Conservation (phyloP, 1,140 invertebrate genomes). For the Spodoptera litura region DNA sequence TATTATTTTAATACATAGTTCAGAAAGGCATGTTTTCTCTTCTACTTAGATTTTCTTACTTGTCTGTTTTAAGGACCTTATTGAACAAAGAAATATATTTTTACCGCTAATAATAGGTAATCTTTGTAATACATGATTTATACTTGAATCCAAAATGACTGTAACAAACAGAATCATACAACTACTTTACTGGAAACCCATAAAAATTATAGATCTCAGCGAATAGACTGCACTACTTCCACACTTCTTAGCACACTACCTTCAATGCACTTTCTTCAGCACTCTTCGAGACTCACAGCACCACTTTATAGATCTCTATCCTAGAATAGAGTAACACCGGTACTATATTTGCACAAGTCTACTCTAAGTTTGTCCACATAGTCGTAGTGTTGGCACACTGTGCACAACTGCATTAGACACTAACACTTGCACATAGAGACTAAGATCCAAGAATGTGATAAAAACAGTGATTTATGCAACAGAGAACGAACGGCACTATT, state of each 20-base stretch:
- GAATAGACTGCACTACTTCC: conserved; percentile 77
- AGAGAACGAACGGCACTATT: conserved; percentile 52
- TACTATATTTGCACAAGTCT: conserved; percentile 75
- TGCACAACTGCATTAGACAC: conserved; percentile 75
- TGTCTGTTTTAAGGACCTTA: too few relatives aligned
- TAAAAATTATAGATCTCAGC: conserved; percentile 75
- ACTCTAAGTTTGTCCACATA: conserved; percentile 73
- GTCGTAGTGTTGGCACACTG: conserved; percentile 75
- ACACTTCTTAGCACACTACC: conserved; percentile 82
- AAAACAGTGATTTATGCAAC: conserved; percentile 36
- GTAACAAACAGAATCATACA: background rate
- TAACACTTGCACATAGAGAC: conserved; percentile 73
- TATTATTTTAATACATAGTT: background rate
- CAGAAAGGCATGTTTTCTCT: background rate
- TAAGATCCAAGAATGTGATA: conserved; percentile 65
- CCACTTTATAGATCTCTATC: conserved; percentile 79
- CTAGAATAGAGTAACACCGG: conserved; percentile 78
- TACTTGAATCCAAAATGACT: background rate
- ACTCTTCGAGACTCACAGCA: conserved; percentile 64
- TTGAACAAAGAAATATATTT: too few relatives aligned
- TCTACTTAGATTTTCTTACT: background rate
- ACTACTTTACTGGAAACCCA: background rate
- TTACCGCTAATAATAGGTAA: too few relatives aligned
- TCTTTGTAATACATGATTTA: too few relatives aligned
- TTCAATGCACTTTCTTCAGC: conserved; percentile 78